A percentile compares a stretch with the other conserved stretches of the same genome.
Evolutionary conservation across 2,888 invertebrate species (phyloP).

Genomic region (Leptinotarsa haldemani): DNA sequence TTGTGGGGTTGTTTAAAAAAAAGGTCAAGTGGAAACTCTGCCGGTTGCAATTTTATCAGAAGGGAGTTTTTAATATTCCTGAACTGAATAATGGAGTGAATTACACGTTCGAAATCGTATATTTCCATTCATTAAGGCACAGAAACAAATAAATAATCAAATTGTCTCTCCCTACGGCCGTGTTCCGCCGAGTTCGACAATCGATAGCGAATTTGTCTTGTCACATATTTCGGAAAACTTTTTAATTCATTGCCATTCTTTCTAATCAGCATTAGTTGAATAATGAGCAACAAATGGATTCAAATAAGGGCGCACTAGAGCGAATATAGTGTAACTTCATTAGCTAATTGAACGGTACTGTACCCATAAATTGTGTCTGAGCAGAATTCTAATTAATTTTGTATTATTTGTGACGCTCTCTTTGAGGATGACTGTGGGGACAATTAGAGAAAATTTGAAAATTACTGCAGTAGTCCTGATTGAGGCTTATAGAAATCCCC

Average conservation of each 20-base stretch:
- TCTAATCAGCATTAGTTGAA: slow-evolving; percentile 21
- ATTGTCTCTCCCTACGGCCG: no score
- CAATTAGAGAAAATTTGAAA: slow-evolving; percentile 19
- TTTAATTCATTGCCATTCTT: slow-evolving; percentile 4
- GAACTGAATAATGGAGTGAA: no score
- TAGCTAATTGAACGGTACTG: slow-evolving; percentile 43
- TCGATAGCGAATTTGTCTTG: neutral
- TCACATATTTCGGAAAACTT: neutral
- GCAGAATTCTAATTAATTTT: slow-evolving; percentile 45
- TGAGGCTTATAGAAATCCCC: neutral
- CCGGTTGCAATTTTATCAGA: no score
- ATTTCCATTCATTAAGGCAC: no score
- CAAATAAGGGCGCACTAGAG: neutral
- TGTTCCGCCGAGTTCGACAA: neutral
- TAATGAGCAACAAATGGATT: slow-evolving; percentile 25
- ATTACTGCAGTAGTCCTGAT: slow-evolving; percentile 14
- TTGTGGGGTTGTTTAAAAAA: no score
- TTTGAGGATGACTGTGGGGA: slow-evolving; percentile 15
- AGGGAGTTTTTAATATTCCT: no score
- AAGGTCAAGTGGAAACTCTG: no score
- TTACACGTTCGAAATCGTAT: no score
- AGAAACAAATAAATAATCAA: no score
- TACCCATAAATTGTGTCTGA: slow-evolving; percentile 40
- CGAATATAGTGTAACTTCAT: slow-evolving; percentile 43
- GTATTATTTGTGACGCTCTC: slow-evolving; percentile 30